Base-by-base conservation (phyloP, 2,888 invertebrate genomes). In the Melinaea menophilus region DNA sequence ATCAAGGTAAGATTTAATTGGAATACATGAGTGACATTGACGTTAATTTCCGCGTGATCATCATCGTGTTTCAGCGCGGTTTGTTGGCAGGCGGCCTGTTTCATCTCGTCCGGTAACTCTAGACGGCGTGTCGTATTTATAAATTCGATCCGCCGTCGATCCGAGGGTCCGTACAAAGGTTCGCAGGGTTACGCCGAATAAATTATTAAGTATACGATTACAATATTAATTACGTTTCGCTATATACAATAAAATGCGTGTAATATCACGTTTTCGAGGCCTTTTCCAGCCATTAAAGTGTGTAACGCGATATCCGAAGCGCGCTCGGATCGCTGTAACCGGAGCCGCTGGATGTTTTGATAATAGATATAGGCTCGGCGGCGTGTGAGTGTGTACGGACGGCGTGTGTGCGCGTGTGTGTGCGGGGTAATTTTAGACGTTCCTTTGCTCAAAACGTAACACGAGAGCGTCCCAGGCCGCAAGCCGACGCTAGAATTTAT, bases 1-100 rank as follows among this genome's bases (percentile, higher is more conserved):
- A 95, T 95, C 81, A 95, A 95, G 93, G 95, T 95, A 88, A 80
- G 55, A 41, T 58, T 58, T 60, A 45, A 58, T 63, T 57, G 11
- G 22, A 58, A n/a, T 56, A 13, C 77, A 76, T 76, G 72, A 64
- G 72, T 72, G 78, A 78, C 75, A 79, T 78, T 81, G 81, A 82
- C 75, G 78, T 70, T 76, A 75, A 79, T 81, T 87, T 87, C 87
- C 86, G 84, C 80, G 80, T 76, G 79, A 77, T 77, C 77, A 83
- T 86, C 81, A 79, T 85, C 81, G 78, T 81, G 77, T 65, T 63
- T 61, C 64, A 65, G 82, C 75, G 79, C 77, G 78, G 81, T 77
- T 78, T 80, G 80, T 86, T 89, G 88, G 88, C 88, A 88, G 79
- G 75, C 82, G 76, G 84, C 85, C 87, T 85, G 85, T 75, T 82